These are phyloP conservation scores for Gerris buenoi DNA, from an alignment of 1,140 invertebrate genomes.

Conservation along the genomic window DNA sequence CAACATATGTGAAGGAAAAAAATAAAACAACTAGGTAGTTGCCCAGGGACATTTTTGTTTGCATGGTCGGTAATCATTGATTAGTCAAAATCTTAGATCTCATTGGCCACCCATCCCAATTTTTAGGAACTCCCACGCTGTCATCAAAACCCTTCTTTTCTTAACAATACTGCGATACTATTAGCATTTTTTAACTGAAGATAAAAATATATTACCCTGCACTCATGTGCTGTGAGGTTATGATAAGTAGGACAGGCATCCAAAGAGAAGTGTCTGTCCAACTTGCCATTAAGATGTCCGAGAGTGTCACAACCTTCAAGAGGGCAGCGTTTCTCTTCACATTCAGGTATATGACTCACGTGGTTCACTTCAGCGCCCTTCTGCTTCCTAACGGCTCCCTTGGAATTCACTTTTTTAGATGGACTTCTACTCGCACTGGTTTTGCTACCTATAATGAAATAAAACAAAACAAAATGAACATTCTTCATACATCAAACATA, in stretches of 20 bases:
- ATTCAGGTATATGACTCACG: conserved; percentile 21
- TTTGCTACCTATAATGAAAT: conserved; percentile 22
- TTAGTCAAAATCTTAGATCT: no score
- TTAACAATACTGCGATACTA: no score
- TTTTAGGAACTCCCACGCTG: no score
- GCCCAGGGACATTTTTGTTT: no score
- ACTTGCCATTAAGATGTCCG: conserved; percentile 71
- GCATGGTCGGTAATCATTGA: no score
- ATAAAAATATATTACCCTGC: conserved; percentile 49
- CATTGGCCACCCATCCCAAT: no score
- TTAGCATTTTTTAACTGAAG: no score
- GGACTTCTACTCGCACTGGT: conserved; percentile 36
- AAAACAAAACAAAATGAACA: no score
- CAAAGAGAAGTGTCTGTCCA: conserved; percentile 67
- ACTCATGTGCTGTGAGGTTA: conserved; percentile 67
- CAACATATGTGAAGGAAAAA: no score
- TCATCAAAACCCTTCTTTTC: no score
- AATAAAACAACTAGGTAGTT: no score
- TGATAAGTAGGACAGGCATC: conserved; percentile 82
- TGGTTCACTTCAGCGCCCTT: conserved; percentile 29
- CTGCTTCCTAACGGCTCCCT: conserved; percentile 29
- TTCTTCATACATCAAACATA: no score
- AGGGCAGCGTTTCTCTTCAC: conserved; percentile 62
- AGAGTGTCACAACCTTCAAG: conserved; percentile 74
- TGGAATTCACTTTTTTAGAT: conserved; percentile 39